A percentile compares a stretch with the other conserved stretches of the same genome.
Conservation (phyloP, 1,140 invertebrate genomes). For the Scaptomyza graminum region DNA sequence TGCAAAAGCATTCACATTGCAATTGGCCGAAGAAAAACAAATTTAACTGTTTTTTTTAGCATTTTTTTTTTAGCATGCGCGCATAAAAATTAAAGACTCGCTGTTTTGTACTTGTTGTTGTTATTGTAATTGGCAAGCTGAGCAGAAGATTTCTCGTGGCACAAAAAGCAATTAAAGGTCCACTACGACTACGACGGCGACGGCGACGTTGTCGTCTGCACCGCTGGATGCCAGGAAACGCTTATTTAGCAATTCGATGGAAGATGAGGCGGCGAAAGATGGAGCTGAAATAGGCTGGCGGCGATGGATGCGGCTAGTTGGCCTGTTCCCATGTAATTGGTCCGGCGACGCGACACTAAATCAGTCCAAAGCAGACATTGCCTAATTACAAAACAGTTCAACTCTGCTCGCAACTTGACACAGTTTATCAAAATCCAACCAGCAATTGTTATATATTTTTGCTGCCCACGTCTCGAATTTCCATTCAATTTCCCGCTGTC, state of each 20-base stretch:
- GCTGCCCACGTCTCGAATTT: slow-evolving; percentile 49
- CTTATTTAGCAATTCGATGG: slow-evolving; percentile 76
- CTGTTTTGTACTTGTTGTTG: slow-evolving; percentile 33
- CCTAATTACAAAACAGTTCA: slow-evolving; percentile 54
- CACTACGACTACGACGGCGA: slow-evolving; percentile 31
- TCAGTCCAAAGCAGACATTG: slow-evolving; percentile 76
- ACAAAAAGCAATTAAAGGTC: slow-evolving; percentile 81
- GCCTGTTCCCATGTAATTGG: slow-evolving; percentile 70
- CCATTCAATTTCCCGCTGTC: slow-evolving; percentile 56
- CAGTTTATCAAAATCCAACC: slow-evolving; percentile 59
- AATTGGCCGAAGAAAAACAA: slow-evolving; percentile 52
- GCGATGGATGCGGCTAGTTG: slow-evolving; percentile 8
- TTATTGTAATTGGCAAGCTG: slow-evolving; percentile 34
- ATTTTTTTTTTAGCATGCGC: slow-evolving; percentile 43
- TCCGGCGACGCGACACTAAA: slow-evolving; percentile 73
- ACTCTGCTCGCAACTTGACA: slow-evolving; percentile 64
- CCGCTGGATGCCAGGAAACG: slow-evolving; percentile 83
- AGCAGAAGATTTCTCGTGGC: slow-evolving; percentile 74
- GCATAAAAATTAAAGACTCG: slow-evolving; percentile 65
- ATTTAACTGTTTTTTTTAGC: slow-evolving; percentile 40
- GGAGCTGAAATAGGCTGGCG: not conserved
- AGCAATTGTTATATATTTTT: slow-evolving; percentile 17
- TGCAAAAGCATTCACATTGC: slow-evolving; percentile 33
- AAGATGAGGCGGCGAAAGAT: slow-evolving; percentile 18
- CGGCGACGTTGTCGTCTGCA: slow-evolving; percentile 61